Base-by-base conservation (phyloP, 2,113 vertebrate species). In the Antechinus stuartii region DNA sequence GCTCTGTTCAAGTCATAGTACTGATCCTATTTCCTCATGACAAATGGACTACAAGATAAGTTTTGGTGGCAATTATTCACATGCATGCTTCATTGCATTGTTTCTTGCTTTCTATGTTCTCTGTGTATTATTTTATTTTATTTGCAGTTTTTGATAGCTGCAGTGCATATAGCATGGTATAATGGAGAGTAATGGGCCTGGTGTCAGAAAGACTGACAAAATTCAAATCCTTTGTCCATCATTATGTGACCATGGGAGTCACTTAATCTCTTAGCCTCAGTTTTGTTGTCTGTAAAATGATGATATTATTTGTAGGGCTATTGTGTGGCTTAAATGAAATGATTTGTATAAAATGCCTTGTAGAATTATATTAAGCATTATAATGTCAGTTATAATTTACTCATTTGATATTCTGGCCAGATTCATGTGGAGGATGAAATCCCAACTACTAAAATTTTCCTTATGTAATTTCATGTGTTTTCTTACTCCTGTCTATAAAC, bases 61-160 rank as follows among this genome's bases (percentile, higher is more conserved):
- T 76, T 76, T n/a, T 42, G 35, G 68, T 76, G 68, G 68, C 68
- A 76, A 76, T 76, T 14, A 76, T 76, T 76, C 19, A 42, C 68
- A 42, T 42, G 1, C 16, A 42, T 42, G 68, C 68, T 90, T 91
- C 76, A 52, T 19, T 3, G 91, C 42, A 92, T 90, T 68, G 23
- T 54, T 95, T 92, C 25, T 26, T 94, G 93, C 89, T 91, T 93
- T 22, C 53, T 96, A 93, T 47, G 55, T 52, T 94, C 25, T 96
- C 49, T 93, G 54, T 14, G 91, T 30, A n/a, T 94, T 92, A 47
- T 95, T 95, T 56, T 22, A 90, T 90, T 96, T 96, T 50, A 91
- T 97, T 84, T 42, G 19, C n/a, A 23, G 22, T 42, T 84, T 84
- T 94, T 19, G 35, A 56, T 8, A 46, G 25, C 12, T 52, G 94